A percentile compares a stretch with the other conserved stretches of the same genome.
Evolutionary conservation across 35 echinoderm and acorn worm species (phyloP).

Genomic region (Apostichopus japonicus): DNA sequence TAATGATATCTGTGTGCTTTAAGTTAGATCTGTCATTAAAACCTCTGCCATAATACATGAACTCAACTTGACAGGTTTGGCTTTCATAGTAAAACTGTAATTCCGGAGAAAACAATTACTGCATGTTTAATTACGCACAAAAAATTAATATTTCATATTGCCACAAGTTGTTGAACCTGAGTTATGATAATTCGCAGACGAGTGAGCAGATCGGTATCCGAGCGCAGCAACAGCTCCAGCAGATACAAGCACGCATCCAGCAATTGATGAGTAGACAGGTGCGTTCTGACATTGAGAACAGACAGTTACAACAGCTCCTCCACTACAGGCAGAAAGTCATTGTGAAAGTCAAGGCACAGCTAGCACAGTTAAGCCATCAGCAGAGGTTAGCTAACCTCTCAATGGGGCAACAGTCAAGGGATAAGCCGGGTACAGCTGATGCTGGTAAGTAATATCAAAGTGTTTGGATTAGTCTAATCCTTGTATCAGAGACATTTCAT

Average conservation of each 20-base stretch:
- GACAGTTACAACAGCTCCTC: conserved; percentile 75
- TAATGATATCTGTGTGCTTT: too few species aligned
- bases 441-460: background rate
- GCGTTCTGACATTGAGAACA: conserved; percentile 58
- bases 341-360: conserved; percentile 26
- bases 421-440: background rate
- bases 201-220: conserved; percentile 71
- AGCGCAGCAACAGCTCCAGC: conserved; percentile 77
- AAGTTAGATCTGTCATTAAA: too few species aligned
- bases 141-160: too few species aligned
- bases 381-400: background rate
- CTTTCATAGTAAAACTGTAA: too few species aligned
- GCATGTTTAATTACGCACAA: too few species aligned
- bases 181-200: conserved; percentile 6
- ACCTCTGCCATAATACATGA: too few species aligned
- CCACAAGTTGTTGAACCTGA: background rate
- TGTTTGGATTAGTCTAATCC: too few species aligned
- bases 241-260: conserved; percentile 72
- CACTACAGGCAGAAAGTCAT: conserved; percentile 70
- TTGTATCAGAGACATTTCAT: too few species aligned
- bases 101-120: too few species aligned
- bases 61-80: too few species aligned
- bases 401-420: background rate
- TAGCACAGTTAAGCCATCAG: conserved; percentile 25
- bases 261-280: conserved; percentile 53